Percentiles rank a stretch among this genome's conserved stretches.
These are phyloP conservation scores for Linyphia triangularis DNA, from an alignment of 2,888 invertebrate genomes.

Conservation along the genomic window DNA sequence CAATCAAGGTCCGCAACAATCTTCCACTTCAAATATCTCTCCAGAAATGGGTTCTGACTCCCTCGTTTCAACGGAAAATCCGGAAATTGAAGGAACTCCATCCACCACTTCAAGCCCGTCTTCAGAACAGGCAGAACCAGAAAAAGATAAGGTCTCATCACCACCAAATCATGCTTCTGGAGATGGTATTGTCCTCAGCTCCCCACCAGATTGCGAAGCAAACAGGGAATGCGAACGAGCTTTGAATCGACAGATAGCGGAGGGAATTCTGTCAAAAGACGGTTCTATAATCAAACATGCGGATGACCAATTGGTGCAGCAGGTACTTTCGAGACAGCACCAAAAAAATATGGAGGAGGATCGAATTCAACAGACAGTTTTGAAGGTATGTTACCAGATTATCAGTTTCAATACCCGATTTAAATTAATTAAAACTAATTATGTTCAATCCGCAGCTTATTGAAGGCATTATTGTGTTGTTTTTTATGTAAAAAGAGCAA, in stretches of 20 bases:
- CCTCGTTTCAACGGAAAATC: neutral
- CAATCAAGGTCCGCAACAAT: constrained; percentile 38
- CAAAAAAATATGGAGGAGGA: neutral
- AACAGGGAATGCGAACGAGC: constrained; percentile 14
- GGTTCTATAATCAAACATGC: neutral
- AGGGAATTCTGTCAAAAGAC: neutral
- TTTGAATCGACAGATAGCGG: neutral
- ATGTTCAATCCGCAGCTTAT: too few relatives aligned
- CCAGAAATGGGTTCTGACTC: neutral
- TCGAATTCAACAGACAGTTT: neutral
- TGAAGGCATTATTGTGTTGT: too few relatives aligned
- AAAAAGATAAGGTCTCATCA: neutral
- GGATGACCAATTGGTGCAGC: constrained; percentile 20
- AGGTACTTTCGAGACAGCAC: neutral
- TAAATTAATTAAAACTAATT: too few relatives aligned
- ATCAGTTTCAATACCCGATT: neutral
- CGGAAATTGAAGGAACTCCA: neutral
- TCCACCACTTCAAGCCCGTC: neutral
- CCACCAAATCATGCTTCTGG: neutral
- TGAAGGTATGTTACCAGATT: constrained; percentile 15
- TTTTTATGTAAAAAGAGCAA: too few relatives aligned
- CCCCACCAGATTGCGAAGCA: constrained; percentile 4
- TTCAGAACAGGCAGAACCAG: neutral
- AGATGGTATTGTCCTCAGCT: constrained; percentile 23
- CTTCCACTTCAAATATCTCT: neutral